phyloP scores from a whole-genome alignment of 2,888 invertebrate species.

The Troilus luridus region DNA sequence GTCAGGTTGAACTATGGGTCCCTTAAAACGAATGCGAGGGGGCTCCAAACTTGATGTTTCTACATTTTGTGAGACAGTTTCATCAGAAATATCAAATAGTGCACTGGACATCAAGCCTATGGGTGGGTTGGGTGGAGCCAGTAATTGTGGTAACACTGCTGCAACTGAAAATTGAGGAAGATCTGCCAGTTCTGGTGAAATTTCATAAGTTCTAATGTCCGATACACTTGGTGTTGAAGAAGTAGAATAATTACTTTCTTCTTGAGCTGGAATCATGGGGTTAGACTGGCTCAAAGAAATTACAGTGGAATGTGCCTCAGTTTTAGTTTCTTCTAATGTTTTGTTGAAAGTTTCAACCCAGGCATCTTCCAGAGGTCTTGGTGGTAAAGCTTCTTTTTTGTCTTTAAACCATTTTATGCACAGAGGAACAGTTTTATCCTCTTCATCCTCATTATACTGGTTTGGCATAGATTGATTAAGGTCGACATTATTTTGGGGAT shows the following conservation, averaged over 20 bases:
- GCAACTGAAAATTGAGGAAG: slow-evolving; percentile 47
- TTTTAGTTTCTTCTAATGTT: neutral
- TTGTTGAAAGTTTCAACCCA: slow-evolving; percentile 34
- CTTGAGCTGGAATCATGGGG: neutral
- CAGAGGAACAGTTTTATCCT: neutral
- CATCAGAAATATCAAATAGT: neutral
- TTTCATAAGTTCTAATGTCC: neutral
- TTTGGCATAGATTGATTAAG: neutral
- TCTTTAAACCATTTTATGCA: slow-evolving; percentile 45
- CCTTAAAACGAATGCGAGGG: neutral
- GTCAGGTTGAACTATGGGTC: neutral
- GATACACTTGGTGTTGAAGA: neutral
- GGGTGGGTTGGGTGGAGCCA: slow-evolving; percentile 22
- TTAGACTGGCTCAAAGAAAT: neutral
- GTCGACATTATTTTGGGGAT: neutral
- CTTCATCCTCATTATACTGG: neutral
- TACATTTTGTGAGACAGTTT: neutral
- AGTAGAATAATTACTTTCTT: neutral
- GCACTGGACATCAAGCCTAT: neutral
- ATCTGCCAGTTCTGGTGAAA: neutral
- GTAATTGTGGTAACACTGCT: neutral
- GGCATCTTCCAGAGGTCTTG: slow-evolving; percentile 7
- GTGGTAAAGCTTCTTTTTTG: slow-evolving; percentile 33
- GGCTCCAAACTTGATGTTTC: neutral
- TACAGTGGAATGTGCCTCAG: neutral